These are phyloP conservation scores for Nebria ingens DNA, from an alignment of 1,140 invertebrate genomes.

Conservation along the genomic window DNA sequence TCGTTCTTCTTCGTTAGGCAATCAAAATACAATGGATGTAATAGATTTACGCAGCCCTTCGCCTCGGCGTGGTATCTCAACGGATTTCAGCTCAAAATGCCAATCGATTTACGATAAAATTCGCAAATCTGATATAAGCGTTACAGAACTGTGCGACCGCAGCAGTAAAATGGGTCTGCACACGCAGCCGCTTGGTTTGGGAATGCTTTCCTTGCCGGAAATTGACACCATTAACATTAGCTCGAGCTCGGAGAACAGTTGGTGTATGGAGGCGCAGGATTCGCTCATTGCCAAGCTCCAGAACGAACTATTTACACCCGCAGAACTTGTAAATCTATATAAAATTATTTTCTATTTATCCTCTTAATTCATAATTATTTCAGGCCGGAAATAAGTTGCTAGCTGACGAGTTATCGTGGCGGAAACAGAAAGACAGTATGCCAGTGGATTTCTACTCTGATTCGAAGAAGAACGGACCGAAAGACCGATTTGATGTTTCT, in stretches of 20 bases:
- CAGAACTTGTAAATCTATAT: neutral
- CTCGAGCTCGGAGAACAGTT: neutral
- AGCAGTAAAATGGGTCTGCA: neutral
- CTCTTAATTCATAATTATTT: slow-evolving; percentile 17
- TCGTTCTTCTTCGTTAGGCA: slow-evolving; percentile 29
- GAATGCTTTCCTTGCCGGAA: neutral
- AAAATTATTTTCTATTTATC: neutral
- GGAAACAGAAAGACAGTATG: slow-evolving; percentile 19
- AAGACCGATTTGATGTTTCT: slow-evolving; percentile 26
- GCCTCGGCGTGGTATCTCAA: neutral
- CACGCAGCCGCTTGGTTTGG: neutral
- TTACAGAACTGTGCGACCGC: neutral
- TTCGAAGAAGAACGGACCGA: slow-evolving; percentile 18
- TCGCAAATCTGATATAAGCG: neutral
- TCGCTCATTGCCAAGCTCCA: neutral
- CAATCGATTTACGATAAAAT: neutral
- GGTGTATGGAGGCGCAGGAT: neutral
- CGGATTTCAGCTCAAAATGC: neutral
- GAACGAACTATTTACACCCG: neutral
- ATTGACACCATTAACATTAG: neutral
- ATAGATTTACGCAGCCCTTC: neutral
- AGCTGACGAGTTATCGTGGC: slow-evolving; percentile 28
- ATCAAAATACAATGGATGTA: neutral
- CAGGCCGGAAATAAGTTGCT: slow-evolving; percentile 24
- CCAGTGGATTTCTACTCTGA: slow-evolving; percentile 14